A percentile compares a stretch with the other conserved stretches of the same genome.
phyloP scores from a whole-genome alignment of 2,113 vertebrate genomes.

The Halichoeres trimaculatus region DNA sequence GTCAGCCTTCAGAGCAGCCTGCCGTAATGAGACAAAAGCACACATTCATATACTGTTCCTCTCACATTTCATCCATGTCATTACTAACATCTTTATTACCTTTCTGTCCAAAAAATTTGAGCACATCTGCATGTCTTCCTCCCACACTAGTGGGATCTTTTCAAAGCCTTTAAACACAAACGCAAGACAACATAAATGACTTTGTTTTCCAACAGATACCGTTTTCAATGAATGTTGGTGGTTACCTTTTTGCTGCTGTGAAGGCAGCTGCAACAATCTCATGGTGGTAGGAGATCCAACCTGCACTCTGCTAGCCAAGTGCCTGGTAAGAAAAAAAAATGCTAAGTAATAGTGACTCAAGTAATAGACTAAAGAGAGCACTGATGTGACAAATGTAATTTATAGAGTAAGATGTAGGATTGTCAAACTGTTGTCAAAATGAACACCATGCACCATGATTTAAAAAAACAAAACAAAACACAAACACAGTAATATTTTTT shows the following conservation, averaged over 20 bases:
- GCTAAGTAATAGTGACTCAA: no score
- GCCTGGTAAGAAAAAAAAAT: conserved; percentile 75
- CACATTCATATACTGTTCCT: not conserved
- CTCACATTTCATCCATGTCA: no score
- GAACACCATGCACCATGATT: not conserved
- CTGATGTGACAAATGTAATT: no score
- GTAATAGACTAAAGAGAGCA: no score
- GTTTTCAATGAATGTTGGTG: not conserved
- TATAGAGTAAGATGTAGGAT: no score
- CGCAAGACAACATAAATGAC: not conserved
- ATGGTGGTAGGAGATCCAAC: conserved; percentile 85
- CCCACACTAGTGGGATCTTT: conserved; percentile 86
- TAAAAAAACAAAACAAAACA: not conserved
- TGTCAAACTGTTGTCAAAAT: no score
- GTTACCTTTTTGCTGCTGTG: conserved; percentile 77
- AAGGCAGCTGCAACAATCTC: conserved; percentile 81
- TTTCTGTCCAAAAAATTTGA: conserved; percentile 91
- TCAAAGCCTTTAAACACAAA: conserved; percentile 77
- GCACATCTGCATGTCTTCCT: conserved; percentile 88
- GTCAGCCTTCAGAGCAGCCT: conserved; percentile 88
- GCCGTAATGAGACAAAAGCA: conserved; percentile 31
- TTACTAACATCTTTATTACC: conserved; percentile 76
- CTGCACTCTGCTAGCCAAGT: conserved; percentile 85
- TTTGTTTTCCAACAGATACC: not conserved
- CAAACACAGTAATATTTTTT: no score